Base-by-base conservation (phyloP, 2,113 vertebrate species). In the Etheostoma cragini region DNA sequence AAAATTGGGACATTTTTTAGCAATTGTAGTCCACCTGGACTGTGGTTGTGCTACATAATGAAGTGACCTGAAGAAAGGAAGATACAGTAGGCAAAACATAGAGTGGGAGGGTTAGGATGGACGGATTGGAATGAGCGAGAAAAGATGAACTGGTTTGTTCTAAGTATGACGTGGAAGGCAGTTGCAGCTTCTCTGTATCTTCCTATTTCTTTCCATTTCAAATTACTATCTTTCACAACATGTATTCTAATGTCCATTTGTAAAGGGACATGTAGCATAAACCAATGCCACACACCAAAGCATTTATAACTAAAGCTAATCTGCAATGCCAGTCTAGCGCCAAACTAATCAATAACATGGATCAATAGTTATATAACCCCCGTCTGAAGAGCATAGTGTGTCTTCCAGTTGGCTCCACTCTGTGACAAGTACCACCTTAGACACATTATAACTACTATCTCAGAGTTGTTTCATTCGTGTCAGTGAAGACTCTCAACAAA, bases 311-410 rank as follows among this genome's bases (percentile, higher is more conserved):
- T 10, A 38, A 38, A 38, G 38, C 38, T 10, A 38, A 38, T 38
- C 8, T 38, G 8, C 38, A 38, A 38, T 38, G 38, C 38, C 38
- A 38, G 38, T 38, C 10, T 11, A 13, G 33, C 14, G 49, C 33
- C 54, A 33, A 65, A 21, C 24, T 14, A 83, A 77, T 83, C 60
- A 73, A 71, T 78, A 47, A 6, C n/a, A 76, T 46, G 46, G 81
- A 76, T 87, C 80, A 54, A 87, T 46, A 76, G 53, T 66, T 60
- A 65, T 46, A 64, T 71, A 64, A 68, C 14, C 53, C n/a, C 12
- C 56, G 24, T 64, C 50, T 49, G 22, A 78, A 38, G 26, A 72
- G 30, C 24, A 24, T 4, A 19, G 16, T 58, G 47, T 58, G 30
- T 70, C 76, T 71, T 67, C 61, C 45, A 83, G 0, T 15, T 45